Evolutionary conservation across 2,113 vertebrate genomes (phyloP), one percentile per base, ranked within the genome.

Genomic region (Fulica atra): DNA sequence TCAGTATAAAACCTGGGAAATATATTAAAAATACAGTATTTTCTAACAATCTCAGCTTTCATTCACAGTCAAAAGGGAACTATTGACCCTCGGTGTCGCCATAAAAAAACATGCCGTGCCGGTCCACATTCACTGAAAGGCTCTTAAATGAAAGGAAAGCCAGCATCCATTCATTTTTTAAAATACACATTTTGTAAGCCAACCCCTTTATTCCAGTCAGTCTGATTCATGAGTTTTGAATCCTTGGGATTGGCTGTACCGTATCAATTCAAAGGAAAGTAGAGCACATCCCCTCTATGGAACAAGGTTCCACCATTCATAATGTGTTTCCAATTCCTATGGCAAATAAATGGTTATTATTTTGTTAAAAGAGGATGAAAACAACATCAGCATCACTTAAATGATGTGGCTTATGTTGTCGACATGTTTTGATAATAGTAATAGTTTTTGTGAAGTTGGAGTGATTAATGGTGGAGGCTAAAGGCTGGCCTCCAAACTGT

Each of bases 271-370:
- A 83, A 83, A 63, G 13, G 11, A 83, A 92, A 90, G 88, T 31
- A 59, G 36, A 82, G 8, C 48, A 40, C 42, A 68, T 24, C 42
- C 29, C 46, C 24, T 88, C 71, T 36, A 16, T 3, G 16, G 40
- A 20, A 38, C 53, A 92, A 91, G 71, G 73, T 88, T 91, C 92
- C 3, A 0, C 48, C 72, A n/a, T 82, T 82, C 80, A 63, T 56
- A 70, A 42, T 72, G 87, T 72, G 36, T 76, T 88, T 81, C 84
- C 24, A 80, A 35, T 92, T 93, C 60, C 64, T 95, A 53, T 3
- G 8, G 74, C 68, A 74, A 87, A 33, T 42, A 76, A 92, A 59
- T 84, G 83, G 77, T 96, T 93, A 92, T 95, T 93, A 88, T 86
- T 94, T 91, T 64, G 35, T 60, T 73, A 73, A 60, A 89, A 80